Base-by-base conservation (phyloP, 2,888 invertebrate genomes). In the Tetramorium bicarinatum region DNA sequence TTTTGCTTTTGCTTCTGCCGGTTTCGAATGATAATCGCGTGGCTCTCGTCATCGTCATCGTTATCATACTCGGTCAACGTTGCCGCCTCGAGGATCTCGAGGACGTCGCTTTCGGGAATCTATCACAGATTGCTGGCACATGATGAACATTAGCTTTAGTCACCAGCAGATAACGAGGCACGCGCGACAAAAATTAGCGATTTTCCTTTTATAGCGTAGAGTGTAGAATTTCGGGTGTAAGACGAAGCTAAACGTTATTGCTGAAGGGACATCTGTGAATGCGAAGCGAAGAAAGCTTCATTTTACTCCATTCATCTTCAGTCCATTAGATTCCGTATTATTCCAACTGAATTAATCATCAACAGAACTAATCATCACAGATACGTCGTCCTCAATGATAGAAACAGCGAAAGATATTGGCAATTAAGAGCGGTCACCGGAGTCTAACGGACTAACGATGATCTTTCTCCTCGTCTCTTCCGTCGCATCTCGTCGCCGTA, bases 41-140 rank as follows among this genome's bases (percentile, higher is more conserved):
- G 52, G 66, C 74, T 75, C 59, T 69, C 52, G 21, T 85, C 82
- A 71, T 81, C 67, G 54, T 86, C 83, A 72, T 83, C 56, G 61
- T 77, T 84, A 82, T 87, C 80, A 21, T 79, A 34, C 81, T 87
- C 82, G 76, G 34, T 54, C 59, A n/a, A 59, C 44, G 44, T 59
- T 18, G 47, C 25, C 56, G 13, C 29, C 72, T 59, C 54, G 56
- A 74, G 44, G 15, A 41, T 54, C 64, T 75, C 77, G 77, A 64
- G 49, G 54, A 87, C 67, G 59, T 81, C 84, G 82, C 62, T 67
- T 75, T 79, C 47, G 66, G 62, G 69, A 79, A 79, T 69, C 86
- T 90, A 90, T 90, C 90, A 90, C 90, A 90, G 90, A 89, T 88
- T 84, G 85, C 83, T 87, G 87, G 82, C 72, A 77, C 47, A 59